Evolutionary conservation across 2,888 invertebrate species (phyloP).

Genomic region (Hyposoter didymator): DNA sequence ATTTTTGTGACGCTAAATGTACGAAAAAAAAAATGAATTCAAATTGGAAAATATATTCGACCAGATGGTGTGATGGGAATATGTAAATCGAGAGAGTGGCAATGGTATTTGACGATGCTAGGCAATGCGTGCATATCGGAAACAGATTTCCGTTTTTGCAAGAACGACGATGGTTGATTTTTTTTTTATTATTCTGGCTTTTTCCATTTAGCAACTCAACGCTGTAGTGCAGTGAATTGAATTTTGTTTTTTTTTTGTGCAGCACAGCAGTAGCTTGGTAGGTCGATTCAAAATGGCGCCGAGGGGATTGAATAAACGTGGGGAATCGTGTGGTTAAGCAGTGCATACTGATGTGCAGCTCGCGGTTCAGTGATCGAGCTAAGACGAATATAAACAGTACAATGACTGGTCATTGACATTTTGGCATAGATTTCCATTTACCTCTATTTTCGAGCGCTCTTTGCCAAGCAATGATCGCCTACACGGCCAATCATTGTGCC

Average conservation of each 20-base stretch:
- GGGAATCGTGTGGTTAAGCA: constrained; percentile 7
- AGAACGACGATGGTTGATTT: constrained; percentile 14
- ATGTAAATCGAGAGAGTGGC: constrained; percentile 29
- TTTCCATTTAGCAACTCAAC: constrained; percentile 11
- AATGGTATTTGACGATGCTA: constrained; percentile 53
- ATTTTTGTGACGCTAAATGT: neutral
- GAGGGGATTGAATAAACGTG: constrained; percentile 23
- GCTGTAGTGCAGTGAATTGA: neutral
- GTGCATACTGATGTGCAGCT: constrained; percentile 11
- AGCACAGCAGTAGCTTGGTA: neutral
- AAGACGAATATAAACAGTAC: constrained; percentile 14
- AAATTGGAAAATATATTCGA: neutral
- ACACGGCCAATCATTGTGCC: constrained; percentile 9
- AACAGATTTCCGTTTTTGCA: constrained; percentile 75
- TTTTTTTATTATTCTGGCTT: neutral
- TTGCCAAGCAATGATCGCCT: constrained; percentile 8
- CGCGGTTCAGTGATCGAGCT: constrained; percentile 13
- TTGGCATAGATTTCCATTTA: constrained; percentile 12
- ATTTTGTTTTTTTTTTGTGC: neutral
- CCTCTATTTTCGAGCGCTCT: neutral
- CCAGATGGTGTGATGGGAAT: neutral
- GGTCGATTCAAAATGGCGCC: constrained; percentile 13
- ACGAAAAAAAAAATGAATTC: neutral
- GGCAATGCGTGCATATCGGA: constrained; percentile 72
- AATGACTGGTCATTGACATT: constrained; percentile 20